phyloP scores from a whole-genome alignment of 2,888 invertebrate genomes.

The Masnerella sp. region DNA sequence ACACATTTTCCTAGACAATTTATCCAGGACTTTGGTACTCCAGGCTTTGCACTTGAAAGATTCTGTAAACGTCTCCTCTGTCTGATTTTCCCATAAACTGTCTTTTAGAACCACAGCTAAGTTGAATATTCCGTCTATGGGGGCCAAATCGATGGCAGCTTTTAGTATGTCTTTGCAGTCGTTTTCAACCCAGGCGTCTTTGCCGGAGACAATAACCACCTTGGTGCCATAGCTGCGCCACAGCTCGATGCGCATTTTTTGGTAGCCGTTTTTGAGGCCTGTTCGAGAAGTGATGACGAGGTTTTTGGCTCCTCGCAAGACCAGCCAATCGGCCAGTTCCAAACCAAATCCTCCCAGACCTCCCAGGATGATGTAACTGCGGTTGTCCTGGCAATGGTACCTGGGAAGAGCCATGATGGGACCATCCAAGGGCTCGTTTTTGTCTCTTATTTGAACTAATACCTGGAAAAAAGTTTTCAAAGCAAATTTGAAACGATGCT shows the following conservation, averaged over 20 bases:
- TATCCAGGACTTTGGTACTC: conserved; percentile 56
- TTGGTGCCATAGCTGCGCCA: conserved; percentile 86
- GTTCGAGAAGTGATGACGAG: conserved; percentile 89
- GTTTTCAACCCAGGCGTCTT: conserved; percentile 83
- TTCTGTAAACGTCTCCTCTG: conserved; percentile 78
- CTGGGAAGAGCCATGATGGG: conserved; percentile 78
- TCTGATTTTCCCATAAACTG: conserved; percentile 80
- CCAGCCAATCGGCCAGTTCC: conserved; percentile 92
- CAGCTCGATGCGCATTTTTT: conserved; percentile 82
- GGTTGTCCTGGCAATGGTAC: conserved; percentile 78
- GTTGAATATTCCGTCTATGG: conserved; percentile 83
- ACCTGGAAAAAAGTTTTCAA: conserved; percentile 57
- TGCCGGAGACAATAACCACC: conserved; percentile 83
- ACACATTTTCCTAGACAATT: conserved; percentile 56
- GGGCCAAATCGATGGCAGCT: conserved; percentile 78
- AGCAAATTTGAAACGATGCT: neutral
- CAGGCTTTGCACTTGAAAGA: conserved; percentile 80
- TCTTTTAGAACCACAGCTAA: conserved; percentile 82
- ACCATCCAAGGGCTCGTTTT: conserved; percentile 59
- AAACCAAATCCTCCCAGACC: conserved; percentile 96
- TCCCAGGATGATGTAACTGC: conserved; percentile 83
- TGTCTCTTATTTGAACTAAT: conserved; percentile 68
- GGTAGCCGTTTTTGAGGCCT: conserved; percentile 90
- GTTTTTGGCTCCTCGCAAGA: conserved; percentile 88
- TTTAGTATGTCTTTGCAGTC: conserved; percentile 86